phyloP scores from a whole-genome alignment of 2,797 vertebrate species.

The Acanthurus leucopareius region DNA sequence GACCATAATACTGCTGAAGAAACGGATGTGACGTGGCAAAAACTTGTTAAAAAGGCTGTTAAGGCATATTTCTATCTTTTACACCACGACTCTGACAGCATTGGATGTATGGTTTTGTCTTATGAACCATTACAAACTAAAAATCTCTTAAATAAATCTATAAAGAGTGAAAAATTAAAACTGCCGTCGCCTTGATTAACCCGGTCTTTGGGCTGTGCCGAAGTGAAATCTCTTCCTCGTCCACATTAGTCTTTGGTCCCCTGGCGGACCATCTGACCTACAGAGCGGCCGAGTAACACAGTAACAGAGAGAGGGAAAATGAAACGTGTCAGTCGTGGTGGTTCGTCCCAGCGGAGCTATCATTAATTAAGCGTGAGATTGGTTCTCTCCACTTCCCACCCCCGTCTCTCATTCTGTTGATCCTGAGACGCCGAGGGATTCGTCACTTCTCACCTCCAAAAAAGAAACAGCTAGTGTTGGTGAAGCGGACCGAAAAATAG shows the following conservation, averaged over 20 bases:
- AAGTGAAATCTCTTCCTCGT: background rate
- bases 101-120: background rate
- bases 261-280: slow-evolving; percentile 22
- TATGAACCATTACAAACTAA: background rate
- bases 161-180: background rate
- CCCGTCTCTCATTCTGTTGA: slow-evolving; percentile 57
- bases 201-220: background rate
- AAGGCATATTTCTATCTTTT: background rate
- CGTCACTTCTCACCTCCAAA: slow-evolving; percentile 56
- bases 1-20: slow-evolving; percentile 18
- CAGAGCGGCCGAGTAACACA: slow-evolving; percentile 15
- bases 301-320: slow-evolving; percentile 35
- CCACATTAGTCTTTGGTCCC: background rate
- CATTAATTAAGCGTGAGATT: slow-evolving; percentile 85
- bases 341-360: slow-evolving; percentile 59
- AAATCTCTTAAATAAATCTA: background rate
- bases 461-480: slow-evolving; percentile 50
- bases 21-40: background rate
- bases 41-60: background rate
- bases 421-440: slow-evolving; percentile 66
- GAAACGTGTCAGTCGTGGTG: slow-evolving; percentile 48
- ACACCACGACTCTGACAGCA: background rate
- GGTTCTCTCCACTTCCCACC: slow-evolving; percentile 66
- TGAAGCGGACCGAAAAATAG: slow-evolving; percentile 62
- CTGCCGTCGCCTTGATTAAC: too few relatives aligned